Evolutionary conservation across 2,797 vertebrate species (phyloP).

Genomic region (Liparis tanakae): DNA sequence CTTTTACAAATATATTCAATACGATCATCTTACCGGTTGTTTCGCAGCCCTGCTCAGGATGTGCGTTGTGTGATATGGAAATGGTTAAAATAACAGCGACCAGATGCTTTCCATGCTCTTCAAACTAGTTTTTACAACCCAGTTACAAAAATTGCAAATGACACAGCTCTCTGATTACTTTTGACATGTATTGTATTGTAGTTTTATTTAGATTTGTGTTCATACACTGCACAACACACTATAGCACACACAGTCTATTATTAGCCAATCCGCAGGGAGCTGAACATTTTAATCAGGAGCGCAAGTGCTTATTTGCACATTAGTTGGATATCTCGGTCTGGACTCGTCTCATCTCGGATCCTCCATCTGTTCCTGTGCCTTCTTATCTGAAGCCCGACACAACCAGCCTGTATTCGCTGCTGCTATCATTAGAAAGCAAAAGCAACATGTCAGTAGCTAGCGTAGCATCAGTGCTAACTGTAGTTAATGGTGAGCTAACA

Average conservation of each 20-base stretch:
- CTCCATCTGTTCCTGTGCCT: constrained; percentile 19
- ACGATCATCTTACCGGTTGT: neutral
- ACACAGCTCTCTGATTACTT: constrained; percentile 16
- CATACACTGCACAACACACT: neutral
- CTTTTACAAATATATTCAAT: neutral
- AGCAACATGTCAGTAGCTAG: neutral
- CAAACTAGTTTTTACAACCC: neutral
- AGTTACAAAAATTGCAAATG: neutral
- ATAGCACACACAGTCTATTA: constrained; percentile 14
- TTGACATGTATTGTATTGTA: constrained; percentile 1
- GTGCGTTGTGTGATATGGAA: neutral
- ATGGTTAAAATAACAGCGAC: neutral
- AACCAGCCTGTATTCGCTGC: neutral
- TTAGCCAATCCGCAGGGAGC: constrained; percentile 15
- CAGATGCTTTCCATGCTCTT: neutral
- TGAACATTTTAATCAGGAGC: constrained; percentile 20
- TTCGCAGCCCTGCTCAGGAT: neutral
- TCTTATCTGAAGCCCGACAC: constrained; percentile 3
- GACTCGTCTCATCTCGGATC: constrained; percentile 4
- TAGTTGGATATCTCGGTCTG: neutral
- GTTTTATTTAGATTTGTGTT: constrained; percentile 5
- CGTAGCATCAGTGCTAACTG: neutral
- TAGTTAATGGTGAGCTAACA: neutral
- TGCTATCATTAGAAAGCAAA: neutral
- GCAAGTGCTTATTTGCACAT: constrained; percentile 9